phyloP scores from a whole-genome alignment of 2,113 vertebrate species.

The Brachypteracias leptosomus region DNA sequence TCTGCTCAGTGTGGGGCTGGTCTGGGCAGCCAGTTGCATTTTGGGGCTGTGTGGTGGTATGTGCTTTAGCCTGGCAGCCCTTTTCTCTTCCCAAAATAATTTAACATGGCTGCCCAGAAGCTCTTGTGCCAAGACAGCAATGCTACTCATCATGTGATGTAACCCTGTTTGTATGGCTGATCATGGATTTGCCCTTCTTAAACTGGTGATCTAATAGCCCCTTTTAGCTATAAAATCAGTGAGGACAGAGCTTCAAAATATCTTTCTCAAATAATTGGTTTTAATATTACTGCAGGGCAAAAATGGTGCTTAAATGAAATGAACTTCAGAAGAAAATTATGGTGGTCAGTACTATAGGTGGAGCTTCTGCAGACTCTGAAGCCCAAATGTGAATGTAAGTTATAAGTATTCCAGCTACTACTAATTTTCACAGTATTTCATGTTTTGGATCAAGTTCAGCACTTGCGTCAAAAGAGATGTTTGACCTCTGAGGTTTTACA shows the following conservation, averaged over 20 bases:
- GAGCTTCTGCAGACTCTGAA: neutral
- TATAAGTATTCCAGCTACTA: neutral
- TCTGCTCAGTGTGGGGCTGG: accelerated
- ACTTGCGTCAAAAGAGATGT: neutral
- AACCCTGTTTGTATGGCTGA: neutral
- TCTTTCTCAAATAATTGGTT: neutral
- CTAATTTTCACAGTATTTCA: conserved; percentile 6
- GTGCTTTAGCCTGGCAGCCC: neutral
- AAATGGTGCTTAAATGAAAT: conserved; percentile 19
- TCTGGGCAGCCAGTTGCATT: neutral
- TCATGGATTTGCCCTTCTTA: neutral
- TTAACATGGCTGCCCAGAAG: neutral
- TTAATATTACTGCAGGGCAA: neutral
- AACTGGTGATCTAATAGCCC: neutral
- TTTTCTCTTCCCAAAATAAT: neutral
- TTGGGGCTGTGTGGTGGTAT: neutral
- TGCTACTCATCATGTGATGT: neutral
- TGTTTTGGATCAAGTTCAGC: conserved; percentile 27
- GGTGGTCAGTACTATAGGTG: neutral
- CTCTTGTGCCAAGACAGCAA: neutral
- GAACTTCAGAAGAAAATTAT: neutral
- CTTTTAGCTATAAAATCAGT: neutral
- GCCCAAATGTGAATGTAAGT: neutral
- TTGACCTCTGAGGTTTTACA: conserved; percentile 15
- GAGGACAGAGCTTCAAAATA: neutral